phyloP scores from a whole-genome alignment of 2,797 vertebrate genomes.

The Chaunax sp. region DNA sequence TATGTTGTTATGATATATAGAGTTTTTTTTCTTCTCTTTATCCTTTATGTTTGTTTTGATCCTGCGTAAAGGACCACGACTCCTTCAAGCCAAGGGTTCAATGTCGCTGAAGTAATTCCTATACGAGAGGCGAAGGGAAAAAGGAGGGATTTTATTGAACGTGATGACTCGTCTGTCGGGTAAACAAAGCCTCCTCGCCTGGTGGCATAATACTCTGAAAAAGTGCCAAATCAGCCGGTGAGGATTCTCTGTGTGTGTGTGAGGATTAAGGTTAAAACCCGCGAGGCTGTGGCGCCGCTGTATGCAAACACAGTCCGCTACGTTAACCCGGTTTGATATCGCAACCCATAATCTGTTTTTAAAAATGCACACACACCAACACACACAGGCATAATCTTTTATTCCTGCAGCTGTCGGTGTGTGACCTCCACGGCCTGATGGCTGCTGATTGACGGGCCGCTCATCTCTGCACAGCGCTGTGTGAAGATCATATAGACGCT shows the following conservation, averaged over 20 bases:
- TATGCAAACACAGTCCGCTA: slow-evolving; percentile 77
- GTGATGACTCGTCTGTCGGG: slow-evolving; percentile 67
- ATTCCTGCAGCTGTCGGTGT: slow-evolving; percentile 77
- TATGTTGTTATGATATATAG: background rate
- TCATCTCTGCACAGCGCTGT: slow-evolving; percentile 69
- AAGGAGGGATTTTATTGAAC: slow-evolving; percentile 60
- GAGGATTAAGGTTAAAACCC: slow-evolving; percentile 73
- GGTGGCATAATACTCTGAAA: slow-evolving; percentile 77
- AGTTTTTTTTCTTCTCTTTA: background rate
- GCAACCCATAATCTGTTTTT: slow-evolving; percentile 84
- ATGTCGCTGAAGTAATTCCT: slow-evolving; percentile 31
- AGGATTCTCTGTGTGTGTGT: slow-evolving; percentile 59
- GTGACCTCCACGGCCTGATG: slow-evolving; percentile 82
- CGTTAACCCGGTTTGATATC: slow-evolving; percentile 81
- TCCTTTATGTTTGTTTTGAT: background rate
- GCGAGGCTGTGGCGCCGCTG: slow-evolving; percentile 61
- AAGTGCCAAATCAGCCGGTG: slow-evolving; percentile 78
- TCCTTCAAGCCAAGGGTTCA: slow-evolving; percentile 16
- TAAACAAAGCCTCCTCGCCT: slow-evolving; percentile 78
- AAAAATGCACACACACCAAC: slow-evolving; percentile 32
- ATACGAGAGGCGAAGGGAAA: slow-evolving; percentile 6
- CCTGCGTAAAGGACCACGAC: background rate
- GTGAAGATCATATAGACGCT: slow-evolving; percentile 51
- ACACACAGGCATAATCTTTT: slow-evolving; percentile 80
- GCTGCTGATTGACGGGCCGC: slow-evolving; percentile 78